Base-by-base conservation (phyloP, 2,113 vertebrate genomes). In the Australoheros scitulus region DNA sequence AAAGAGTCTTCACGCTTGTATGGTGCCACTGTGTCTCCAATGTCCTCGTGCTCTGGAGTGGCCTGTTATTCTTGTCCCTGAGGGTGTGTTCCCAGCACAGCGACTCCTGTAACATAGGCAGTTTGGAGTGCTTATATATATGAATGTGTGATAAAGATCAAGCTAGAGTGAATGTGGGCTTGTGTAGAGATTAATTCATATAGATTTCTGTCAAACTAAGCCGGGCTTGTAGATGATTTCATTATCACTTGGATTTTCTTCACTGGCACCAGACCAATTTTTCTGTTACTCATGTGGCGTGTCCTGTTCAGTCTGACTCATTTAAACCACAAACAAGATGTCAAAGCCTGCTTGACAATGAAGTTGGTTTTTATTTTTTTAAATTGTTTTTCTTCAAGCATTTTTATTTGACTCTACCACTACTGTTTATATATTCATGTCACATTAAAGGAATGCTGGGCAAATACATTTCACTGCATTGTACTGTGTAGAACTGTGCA, bases 31-130 rank as follows among this genome's bases (percentile, higher is more conserved):
- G 68, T 83, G 93, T 94, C 93, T 96, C 89, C 20, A 81, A 85
- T 91, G 92, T 92, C 83, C 91, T 89, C 68, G 52, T 65, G 83
- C 84, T 91, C 92, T 90, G 93, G 94, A 95, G 93, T 89, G 92
- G 93, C 95, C 94, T 94, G 95, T 96, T 96, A 92, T 95, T 94
- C 95, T 93, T 95, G 95, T 96, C 94, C 88, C 84, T 0, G 82
- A 88, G 94, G 95, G 94, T 89, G 95, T 96, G 95, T 94, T 91
- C 90, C 41, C 81, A 76, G 83, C 77, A 36, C 61, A 58, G 79
- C 87, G 64, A 87, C 87, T 93, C 84, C 78, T 82, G 74, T 87
- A 84, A 88, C 92, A 89, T 26, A 56, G 83, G 80, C 84, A 85
- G 80, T 76, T 77, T 60, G 50, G 55, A 58, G 80, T 87, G 83